Conservation (phyloP, 1,140 invertebrate genomes). For the Grapholita molesta region DNA sequence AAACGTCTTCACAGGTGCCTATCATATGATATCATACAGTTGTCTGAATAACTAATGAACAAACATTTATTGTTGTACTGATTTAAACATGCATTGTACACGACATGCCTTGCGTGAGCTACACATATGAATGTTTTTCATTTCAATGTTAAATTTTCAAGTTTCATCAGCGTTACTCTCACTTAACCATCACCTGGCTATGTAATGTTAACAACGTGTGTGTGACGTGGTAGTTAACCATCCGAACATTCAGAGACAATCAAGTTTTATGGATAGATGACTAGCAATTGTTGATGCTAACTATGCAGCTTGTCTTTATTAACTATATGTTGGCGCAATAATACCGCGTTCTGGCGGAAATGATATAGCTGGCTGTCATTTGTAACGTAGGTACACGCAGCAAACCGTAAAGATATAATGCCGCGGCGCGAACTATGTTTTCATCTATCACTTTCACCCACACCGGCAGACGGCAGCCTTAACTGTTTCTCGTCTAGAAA, state of each 20-base stretch:
- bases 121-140: no score
- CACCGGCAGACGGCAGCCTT: slow-evolving; percentile 20
- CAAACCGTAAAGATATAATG: slow-evolving; percentile 4
- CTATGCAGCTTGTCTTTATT: neutral
- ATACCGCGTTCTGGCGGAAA: slow-evolving; percentile 17
- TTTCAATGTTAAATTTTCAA: no score
- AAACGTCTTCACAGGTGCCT: neutral
- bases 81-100: no score
- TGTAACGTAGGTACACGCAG: neutral
- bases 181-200: no score
- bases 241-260: no score
- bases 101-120: no score
- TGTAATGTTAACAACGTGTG: no score
- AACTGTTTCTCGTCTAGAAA: slow-evolving; percentile 30
- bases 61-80: no score
- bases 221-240: no score
- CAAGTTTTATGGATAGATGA: no score
- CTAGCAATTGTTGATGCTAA: no score
- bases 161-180: no score
- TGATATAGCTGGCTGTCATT: slow-evolving; percentile 9
- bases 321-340: neutral
- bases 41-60: neutral
- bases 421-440: slow-evolving; percentile 26
- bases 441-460: slow-evolving; percentile 40
- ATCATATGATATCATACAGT: neutral